Evolutionary conservation across 2,797 vertebrate genomes (phyloP).

Genomic region (Bufotes viridis): DNA sequence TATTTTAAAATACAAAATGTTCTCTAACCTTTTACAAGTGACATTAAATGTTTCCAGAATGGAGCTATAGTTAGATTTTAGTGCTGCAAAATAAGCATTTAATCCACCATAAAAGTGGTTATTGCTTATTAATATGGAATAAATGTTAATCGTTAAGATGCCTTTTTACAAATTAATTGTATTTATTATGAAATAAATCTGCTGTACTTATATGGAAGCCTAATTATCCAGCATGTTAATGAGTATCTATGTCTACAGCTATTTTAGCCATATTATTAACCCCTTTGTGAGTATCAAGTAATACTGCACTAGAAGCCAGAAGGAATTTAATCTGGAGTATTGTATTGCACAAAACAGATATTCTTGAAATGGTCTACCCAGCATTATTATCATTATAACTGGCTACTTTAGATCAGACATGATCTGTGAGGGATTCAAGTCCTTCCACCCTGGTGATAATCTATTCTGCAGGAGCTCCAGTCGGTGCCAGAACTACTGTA

Average conservation of each 20-base stretch:
- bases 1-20: slow-evolving; percentile 55
- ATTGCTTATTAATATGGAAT: slow-evolving; percentile 66
- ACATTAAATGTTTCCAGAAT: slow-evolving; percentile 58
- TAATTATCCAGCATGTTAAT: slow-evolving; percentile 37
- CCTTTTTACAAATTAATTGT: slow-evolving; percentile 60
- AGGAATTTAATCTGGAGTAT: background rate
- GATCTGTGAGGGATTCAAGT: no score
- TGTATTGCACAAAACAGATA: background rate
- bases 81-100: slow-evolving; percentile 62
- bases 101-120: slow-evolving; percentile 61
- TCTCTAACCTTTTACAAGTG: slow-evolving; percentile 60
- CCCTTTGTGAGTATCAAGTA: slow-evolving; percentile 13
- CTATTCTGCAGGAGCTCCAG: no score
- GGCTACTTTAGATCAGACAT: background rate
- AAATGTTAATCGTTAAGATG: slow-evolving; percentile 64
- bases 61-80: slow-evolving; percentile 57
- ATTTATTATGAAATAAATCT: slow-evolving; percentile 64
- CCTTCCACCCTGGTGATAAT: no score
- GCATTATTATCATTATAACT: background rate
- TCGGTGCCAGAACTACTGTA: no score
- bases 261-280: slow-evolving; percentile 33
- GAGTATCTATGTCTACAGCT: slow-evolving; percentile 18
- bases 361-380: background rate
- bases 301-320: background rate
- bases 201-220: background rate